Evolutionary conservation across 2,888 invertebrate species (phyloP).

Genomic region (Sacculina carcini): DNA sequence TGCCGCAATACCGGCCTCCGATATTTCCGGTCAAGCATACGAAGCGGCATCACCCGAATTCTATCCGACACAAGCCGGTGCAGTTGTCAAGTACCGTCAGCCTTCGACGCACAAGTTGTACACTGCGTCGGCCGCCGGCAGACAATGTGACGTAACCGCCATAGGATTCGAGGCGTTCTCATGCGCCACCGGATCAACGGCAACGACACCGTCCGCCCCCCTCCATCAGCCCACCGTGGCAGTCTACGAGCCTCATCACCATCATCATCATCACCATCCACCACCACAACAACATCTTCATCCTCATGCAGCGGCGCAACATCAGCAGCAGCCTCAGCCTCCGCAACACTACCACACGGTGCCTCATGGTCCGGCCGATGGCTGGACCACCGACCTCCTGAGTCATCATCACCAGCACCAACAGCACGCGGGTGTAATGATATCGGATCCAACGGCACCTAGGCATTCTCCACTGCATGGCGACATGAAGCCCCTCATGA

Average conservation of each 20-base stretch:
- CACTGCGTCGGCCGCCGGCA: conserved; percentile 9
- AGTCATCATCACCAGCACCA: conserved; percentile 26
- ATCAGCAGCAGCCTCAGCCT: conserved; percentile 10
- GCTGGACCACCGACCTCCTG: conserved; percentile 23
- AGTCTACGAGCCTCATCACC: conserved; percentile 5
- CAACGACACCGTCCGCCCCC: too few relatives aligned
- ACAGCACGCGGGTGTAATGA: conserved; percentile 17
- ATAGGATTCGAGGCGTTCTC: too few relatives aligned
- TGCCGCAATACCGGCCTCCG: conserved; percentile 26
- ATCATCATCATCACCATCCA: too few relatives aligned
- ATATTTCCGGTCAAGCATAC: conserved; percentile 24
- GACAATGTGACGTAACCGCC: too few relatives aligned
- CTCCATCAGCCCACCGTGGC: too few relatives aligned
- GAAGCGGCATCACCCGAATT: conserved; percentile 44
- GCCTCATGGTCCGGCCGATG: conserved; percentile 26
- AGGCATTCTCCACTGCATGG: conserved; percentile 15
- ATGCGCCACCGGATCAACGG: too few relatives aligned
- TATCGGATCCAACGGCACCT: conserved; percentile 18
- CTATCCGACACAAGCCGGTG: conserved; percentile 24
- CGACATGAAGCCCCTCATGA: conserved; percentile 19
- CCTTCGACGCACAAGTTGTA: conserved; percentile 33
- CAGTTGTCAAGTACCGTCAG: conserved; percentile 41
- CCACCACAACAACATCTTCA: too few relatives aligned
- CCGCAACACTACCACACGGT: conserved; percentile 40
- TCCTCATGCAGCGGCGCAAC: too few relatives aligned